Evolutionary conservation across 2,113 vertebrate genomes (phyloP).

Genomic region (Psophia crepitans): DNA sequence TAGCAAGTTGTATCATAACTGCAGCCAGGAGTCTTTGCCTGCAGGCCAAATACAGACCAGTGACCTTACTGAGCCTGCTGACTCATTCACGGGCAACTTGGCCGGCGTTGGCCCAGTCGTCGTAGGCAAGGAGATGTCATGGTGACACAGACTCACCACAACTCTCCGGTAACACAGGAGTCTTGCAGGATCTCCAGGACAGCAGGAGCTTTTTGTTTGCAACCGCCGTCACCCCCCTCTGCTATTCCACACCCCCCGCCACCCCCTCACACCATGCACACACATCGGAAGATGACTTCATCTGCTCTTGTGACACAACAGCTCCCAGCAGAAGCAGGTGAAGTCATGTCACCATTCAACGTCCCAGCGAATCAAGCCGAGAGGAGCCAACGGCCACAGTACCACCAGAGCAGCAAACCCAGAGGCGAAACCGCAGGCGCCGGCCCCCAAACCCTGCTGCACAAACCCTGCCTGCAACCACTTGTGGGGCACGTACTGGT

Average conservation of each 20-base stretch:
- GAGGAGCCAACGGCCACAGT: background rate
- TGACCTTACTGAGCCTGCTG: background rate
- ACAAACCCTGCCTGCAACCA: accelerated
- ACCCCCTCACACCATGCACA: background rate
- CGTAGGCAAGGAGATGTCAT: background rate
- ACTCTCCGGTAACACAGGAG: background rate
- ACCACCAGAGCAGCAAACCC: background rate
- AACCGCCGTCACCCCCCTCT: background rate
- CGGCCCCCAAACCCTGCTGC: background rate
- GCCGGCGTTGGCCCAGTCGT: background rate
- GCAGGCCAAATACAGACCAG: background rate
- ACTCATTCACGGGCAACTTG: background rate
- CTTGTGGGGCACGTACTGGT: background rate
- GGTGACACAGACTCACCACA: background rate
- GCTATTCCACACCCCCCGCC: background rate
- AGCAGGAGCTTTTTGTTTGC: background rate
- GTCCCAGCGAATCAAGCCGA: background rate
- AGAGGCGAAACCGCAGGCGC: background rate
- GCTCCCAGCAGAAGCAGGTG: background rate
- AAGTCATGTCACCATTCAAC: accelerated
- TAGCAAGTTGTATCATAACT: background rate
- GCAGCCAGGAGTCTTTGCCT: background rate
- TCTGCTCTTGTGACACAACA: background rate
- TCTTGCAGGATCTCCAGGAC: background rate
- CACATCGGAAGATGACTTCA: accelerated